A percentile compares a stretch with the other conserved stretches of the same genome.
phyloP scores from a whole-genome alignment of 2,888 invertebrate genomes.

The Criorhina ranunculi region DNA sequence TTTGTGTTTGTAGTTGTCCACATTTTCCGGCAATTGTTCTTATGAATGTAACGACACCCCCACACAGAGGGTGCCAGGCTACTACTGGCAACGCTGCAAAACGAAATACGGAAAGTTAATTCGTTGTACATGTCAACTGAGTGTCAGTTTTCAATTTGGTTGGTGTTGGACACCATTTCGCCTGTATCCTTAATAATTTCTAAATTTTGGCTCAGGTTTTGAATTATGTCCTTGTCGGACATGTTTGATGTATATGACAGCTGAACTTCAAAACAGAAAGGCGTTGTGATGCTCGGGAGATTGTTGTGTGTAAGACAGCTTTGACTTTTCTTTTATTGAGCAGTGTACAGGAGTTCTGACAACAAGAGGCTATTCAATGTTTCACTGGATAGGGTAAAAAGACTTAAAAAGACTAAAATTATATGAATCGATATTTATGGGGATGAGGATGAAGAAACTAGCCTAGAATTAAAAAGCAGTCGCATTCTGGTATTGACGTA shows the following conservation, averaged over 20 bases:
- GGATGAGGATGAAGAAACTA: no score
- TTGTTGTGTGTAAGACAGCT: background rate
- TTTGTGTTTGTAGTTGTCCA: background rate
- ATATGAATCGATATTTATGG: no score
- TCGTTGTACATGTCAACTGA: constrained; percentile 23
- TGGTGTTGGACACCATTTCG: constrained; percentile 28
- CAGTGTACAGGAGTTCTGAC: no score
- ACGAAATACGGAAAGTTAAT: constrained; percentile 37
- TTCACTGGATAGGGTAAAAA: no score
- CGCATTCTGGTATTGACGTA: no score
- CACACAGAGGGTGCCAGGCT: background rate
- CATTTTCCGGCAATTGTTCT: background rate
- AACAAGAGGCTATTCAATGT: no score
- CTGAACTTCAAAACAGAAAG: constrained; percentile 24
- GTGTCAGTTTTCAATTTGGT: constrained; percentile 36
- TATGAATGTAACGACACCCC: background rate
- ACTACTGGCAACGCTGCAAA: background rate
- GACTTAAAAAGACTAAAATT: no score
- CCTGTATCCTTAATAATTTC: constrained; percentile 2
- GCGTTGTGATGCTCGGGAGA: background rate
- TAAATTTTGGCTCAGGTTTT: constrained; percentile 1
- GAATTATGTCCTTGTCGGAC: constrained; percentile 20
- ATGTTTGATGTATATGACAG: constrained; percentile 36
- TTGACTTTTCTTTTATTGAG: background rate
- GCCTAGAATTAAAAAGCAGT: no score